Base-by-base conservation (phyloP, 2,113 vertebrate genomes). In the Hucho hucho region DNA sequence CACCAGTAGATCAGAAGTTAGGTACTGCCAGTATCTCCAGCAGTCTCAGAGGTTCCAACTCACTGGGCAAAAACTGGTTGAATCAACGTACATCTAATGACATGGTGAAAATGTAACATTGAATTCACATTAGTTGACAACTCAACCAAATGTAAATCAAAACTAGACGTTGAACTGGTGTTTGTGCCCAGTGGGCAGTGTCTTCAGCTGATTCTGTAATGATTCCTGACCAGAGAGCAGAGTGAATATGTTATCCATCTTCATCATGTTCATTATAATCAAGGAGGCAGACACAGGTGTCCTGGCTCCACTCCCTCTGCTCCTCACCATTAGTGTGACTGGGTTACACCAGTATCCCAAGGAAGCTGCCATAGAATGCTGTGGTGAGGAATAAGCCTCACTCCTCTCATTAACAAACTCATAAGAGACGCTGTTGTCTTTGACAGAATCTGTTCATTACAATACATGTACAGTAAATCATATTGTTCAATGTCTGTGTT, bases 241-340 rank as follows among this genome's bases (percentile, higher is more conserved):
- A 75, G 69, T 79, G 70, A 84, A 84, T 86, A 78, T 76, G 81
- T 89, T 87, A 89, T 92, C 88, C 82, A 86, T 93, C 91, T 92
- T 90, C 86, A 91, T 92, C 90, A 87, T 86, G 84, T 90, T 88
- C 85, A 89, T 91, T 88, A 90, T 91, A 81, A 75, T 72, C 81
- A 84, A 75, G 70, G 87, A 88, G 89, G 89, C 87, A 88, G 89
- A 90, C 80, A 85, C 87, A 88, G 86, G 87, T 88, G 85, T 86
- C 87, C 81, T 75, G 70, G 81, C 79, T 82, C 46, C 32, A 56
- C 37, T 88, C 87, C 88, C 85, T 76, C 81, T 78, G 83, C 87
- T 84, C 74, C 78, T 78, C 87, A 80, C 84, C 83, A 87, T 90
- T 88, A 91, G 84, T 46, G 7, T 79, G 86, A 85, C 82, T 80